These are phyloP conservation scores for Vesta saturnalis DNA, from an alignment of 2,888 invertebrate genomes.

Conservation along the genomic window DNA sequence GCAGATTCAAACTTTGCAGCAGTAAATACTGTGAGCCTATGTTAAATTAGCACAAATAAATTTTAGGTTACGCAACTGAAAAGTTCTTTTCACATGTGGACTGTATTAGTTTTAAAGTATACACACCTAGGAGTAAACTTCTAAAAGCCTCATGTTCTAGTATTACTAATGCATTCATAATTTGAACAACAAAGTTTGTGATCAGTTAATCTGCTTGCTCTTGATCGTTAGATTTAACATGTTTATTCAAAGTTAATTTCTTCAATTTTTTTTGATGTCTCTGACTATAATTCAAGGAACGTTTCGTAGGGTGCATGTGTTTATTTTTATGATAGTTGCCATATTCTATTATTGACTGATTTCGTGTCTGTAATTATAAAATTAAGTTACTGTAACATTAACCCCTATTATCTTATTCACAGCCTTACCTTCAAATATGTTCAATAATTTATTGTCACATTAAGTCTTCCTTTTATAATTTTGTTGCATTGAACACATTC, in stretches of 20 bases:
- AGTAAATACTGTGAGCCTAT: too few species aligned
- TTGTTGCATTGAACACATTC: too few species aligned
- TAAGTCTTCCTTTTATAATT: too few species aligned
- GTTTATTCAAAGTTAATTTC: background rate
- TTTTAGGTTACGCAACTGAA: too few species aligned
- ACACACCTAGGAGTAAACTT: background rate
- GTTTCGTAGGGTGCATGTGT: background rate
- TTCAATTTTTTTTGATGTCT: background rate
- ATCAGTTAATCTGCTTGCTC: too few species aligned
- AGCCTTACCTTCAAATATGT: background rate
- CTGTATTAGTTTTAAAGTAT: too few species aligned
- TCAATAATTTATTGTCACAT: background rate
- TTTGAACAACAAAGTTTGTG: too few species aligned
- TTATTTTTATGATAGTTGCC: background rate
- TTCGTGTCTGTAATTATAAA: background rate
- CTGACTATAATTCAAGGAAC: too few species aligned
- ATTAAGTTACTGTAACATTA: too few species aligned
- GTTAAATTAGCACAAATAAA: too few species aligned
- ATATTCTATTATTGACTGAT: background rate
- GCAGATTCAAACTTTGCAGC: background rate
- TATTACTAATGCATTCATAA: background rate
- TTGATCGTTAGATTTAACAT: background rate
- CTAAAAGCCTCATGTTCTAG: background rate
- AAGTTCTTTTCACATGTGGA: background rate
- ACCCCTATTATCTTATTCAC: too few species aligned